Conservation (phyloP, 2,888 invertebrate species). For the Cataglyphis cursor region DNA sequence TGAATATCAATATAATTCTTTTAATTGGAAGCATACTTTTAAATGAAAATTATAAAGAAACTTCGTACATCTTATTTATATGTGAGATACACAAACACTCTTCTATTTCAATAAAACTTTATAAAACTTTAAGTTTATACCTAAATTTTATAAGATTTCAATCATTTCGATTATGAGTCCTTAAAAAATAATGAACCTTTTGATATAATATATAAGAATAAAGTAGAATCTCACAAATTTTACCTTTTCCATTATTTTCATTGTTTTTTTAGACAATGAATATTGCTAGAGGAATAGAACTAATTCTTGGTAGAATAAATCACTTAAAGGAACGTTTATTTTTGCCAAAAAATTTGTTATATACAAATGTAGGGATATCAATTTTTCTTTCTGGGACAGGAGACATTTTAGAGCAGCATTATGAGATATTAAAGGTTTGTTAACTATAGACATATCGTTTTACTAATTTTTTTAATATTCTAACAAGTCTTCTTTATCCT, state of each 20-base stretch:
- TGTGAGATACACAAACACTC: background rate
- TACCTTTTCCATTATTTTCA: background rate
- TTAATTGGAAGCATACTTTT: background rate
- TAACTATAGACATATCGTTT: background rate
- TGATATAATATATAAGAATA: background rate
- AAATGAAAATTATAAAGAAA: background rate
- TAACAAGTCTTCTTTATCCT: background rate
- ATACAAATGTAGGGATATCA: constrained; percentile 94
- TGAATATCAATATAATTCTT: background rate
- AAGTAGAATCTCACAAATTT: background rate
- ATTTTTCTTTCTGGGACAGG: constrained; percentile 92
- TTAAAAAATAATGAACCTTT: background rate
- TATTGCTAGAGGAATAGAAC: constrained; percentile 68
- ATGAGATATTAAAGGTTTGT: constrained; percentile 89
- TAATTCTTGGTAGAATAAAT: constrained; percentile 66
- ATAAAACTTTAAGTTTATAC: background rate
- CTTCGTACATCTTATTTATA: background rate
- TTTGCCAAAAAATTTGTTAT: constrained; percentile 89
- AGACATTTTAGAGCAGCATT: constrained; percentile 93
- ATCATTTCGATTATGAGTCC: background rate
- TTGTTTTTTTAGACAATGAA: constrained; percentile 75
- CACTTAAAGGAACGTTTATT: constrained; percentile 79
- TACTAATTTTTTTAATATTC: background rate
- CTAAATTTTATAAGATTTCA: background rate
- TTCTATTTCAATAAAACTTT: background rate